Conservation (phyloP, 2,797 vertebrate species). For the Rhabdophis nuchalis region DNA sequence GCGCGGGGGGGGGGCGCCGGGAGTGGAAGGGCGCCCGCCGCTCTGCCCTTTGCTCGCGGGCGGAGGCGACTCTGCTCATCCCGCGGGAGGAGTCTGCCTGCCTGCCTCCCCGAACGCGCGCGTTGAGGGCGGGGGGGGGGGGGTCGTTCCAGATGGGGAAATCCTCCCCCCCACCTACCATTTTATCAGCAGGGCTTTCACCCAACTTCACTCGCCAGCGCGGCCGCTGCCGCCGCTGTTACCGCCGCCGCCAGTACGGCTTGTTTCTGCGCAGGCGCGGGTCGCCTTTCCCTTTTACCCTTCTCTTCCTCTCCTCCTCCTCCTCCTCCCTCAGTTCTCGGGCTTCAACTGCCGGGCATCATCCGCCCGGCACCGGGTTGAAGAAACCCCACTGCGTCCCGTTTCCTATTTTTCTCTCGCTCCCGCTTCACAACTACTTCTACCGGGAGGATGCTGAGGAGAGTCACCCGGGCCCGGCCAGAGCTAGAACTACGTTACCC, state of each 20-base stretch:
- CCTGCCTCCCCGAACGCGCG: not conserved
- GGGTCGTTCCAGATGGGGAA: not conserved
- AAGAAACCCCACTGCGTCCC: not conserved
- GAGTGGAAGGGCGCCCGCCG: not conserved
- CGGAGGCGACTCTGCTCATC: not conserved
- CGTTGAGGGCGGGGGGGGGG: not conserved
- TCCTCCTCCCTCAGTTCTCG: not conserved
- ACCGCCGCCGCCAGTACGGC: slow-evolving; percentile 61
- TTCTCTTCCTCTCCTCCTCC: not conserved
- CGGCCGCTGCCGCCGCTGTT: slow-evolving; percentile 41
- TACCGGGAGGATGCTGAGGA: not conserved
- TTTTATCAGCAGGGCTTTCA: slow-evolving; percentile 87
- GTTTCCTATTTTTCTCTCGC: no score
- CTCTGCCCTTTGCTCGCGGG: not conserved
- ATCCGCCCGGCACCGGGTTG: not conserved
- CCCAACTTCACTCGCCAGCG: slow-evolving; percentile 79
- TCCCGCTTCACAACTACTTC: not conserved
- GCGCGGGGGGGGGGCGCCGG: no score
- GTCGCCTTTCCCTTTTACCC: not conserved
- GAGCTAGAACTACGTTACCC: slow-evolving; percentile 15
- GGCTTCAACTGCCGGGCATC: slow-evolving; percentile 17
- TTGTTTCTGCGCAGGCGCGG: slow-evolving; percentile 73
- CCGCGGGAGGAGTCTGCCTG: not conserved
- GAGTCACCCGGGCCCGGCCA: not conserved
- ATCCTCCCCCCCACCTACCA: slow-evolving; percentile 76